Conservation (phyloP, 1,140 invertebrate species). For the Acromyrmex heyeri region DNA sequence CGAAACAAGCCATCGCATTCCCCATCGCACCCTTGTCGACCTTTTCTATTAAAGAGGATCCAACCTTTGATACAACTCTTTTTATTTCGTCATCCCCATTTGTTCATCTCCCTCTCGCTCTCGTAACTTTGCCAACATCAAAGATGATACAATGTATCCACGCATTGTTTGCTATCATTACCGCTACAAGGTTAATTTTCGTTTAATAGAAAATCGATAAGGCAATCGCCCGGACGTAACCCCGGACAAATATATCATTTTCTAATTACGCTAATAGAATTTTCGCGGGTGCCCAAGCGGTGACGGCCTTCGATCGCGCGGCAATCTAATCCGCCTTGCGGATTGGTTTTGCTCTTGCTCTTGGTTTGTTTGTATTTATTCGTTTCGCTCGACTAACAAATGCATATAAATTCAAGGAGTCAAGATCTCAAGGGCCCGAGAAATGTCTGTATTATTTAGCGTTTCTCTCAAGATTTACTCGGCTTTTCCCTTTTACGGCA, state of each 20-base stretch:
- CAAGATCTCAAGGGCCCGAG: background rate
- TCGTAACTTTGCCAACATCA: background rate
- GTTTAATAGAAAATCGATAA: slow-evolving; percentile 24
- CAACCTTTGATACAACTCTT: background rate
- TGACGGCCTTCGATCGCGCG: background rate
- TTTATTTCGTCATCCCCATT: background rate
- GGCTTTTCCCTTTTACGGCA: background rate
- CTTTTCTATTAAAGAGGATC: slow-evolving; percentile 41
- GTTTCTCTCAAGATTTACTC: background rate
- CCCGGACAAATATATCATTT: slow-evolving; percentile 12
- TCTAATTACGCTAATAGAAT: background rate
- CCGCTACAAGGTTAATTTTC: slow-evolving; percentile 8
- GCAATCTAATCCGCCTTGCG: background rate
- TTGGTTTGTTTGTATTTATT: background rate
- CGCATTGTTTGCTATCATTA: slow-evolving; percentile 1
- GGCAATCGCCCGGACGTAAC: background rate
- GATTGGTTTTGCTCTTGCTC: background rate
- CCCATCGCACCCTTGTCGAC: background rate
- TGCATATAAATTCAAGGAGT: background rate
- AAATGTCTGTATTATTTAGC: slow-evolving; percentile 29
- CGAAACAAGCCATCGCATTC: background rate
- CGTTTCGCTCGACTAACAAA: background rate
- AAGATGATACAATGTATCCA: background rate
- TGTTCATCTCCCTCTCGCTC: background rate
- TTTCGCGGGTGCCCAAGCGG: background rate